A percentile compares a stretch with the other conserved stretches of the same genome.
phyloP scores from a whole-genome alignment of 2,113 vertebrate species.

The Amphiprion ocellaris region DNA sequence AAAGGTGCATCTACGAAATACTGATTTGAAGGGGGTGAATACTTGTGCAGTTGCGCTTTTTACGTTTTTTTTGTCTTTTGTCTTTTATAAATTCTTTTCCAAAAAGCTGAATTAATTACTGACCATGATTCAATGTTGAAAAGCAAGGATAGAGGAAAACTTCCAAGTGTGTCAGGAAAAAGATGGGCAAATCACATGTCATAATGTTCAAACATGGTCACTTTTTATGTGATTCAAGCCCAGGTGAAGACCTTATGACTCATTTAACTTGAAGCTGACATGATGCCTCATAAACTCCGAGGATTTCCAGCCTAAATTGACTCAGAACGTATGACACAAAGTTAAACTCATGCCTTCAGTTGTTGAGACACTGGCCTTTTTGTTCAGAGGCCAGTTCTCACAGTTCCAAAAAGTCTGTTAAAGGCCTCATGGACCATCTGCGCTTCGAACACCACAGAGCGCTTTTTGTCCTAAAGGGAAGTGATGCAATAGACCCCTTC shows the following conservation, averaged over 20 bases:
- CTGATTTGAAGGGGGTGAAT: no score
- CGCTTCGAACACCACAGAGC: slow-evolving; percentile 54
- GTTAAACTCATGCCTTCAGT: slow-evolving; percentile 29
- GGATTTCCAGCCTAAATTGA: slow-evolving; percentile 29
- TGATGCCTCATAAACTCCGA: not conserved
- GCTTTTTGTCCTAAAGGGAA: slow-evolving; percentile 73
- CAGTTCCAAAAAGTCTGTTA: slow-evolving; percentile 27
- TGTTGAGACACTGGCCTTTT: slow-evolving; percentile 64
- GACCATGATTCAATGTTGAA: no score
- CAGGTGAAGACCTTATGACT: slow-evolving; percentile 48
- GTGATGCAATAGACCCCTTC: slow-evolving; percentile 67
- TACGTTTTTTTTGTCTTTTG: no score
- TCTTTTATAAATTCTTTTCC: no score
- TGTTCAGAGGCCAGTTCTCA: slow-evolving; percentile 54
- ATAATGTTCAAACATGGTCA: not conserved
- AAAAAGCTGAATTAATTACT: no score
- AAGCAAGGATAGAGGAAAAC: no score
- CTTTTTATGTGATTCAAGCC: slow-evolving; percentile 39
- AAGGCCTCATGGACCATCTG: slow-evolving; percentile 57
- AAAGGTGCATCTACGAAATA: no score
- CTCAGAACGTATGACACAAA: slow-evolving; percentile 19
- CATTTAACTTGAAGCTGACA: slow-evolving; percentile 40
- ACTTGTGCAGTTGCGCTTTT: no score
- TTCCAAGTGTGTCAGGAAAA: not conserved
- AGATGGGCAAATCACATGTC: not conserved